Percentiles rank a stretch among this genome's conserved stretches.
These are phyloP conservation scores for Trypoxylon attenuatum DNA, from an alignment of 2,888 invertebrate species.

Conservation along the genomic window DNA sequence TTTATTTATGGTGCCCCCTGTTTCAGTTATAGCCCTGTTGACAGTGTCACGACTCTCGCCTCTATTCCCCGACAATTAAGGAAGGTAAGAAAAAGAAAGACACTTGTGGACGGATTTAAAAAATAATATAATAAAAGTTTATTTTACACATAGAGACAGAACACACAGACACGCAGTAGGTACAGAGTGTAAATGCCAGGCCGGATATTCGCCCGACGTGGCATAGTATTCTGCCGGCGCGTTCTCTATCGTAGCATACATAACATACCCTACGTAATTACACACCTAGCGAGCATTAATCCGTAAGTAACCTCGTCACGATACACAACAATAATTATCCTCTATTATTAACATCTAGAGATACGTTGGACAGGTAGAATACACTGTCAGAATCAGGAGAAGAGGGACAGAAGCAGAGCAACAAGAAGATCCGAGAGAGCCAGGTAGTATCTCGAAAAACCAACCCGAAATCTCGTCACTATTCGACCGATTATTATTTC, in stretches of 20 bases:
- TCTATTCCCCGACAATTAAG: not conserved
- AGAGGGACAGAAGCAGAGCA: no score
- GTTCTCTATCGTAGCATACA: slow-evolving; percentile 27
- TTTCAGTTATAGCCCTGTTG: no score
- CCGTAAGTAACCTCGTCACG: slow-evolving; percentile 29
- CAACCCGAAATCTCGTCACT: no score
- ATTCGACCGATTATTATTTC: no score
- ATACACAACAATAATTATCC: slow-evolving; percentile 43
- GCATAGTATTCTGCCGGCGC: slow-evolving; percentile 17
- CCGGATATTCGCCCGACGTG: slow-evolving; percentile 9
- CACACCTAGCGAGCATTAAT: slow-evolving; percentile 43
- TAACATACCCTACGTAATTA: slow-evolving; percentile 46
- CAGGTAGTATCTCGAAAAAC: no score
- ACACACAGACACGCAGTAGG: slow-evolving; percentile 52
- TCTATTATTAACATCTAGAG: slow-evolving; percentile 48
- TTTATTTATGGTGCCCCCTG: no score
- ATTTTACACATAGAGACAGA: slow-evolving; percentile 69
- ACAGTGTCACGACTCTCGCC: no score
- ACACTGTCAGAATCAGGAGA: no score
- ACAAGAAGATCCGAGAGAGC: no score
- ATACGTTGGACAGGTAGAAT: no score
- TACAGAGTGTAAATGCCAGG: slow-evolving; percentile 30
- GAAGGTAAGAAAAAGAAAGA: not conserved
- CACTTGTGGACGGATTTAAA: slow-evolving; percentile 57
- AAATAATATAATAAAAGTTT: slow-evolving; percentile 71